A percentile compares a stretch with the other conserved stretches of the same genome.
Conservation (phyloP, 2,888 invertebrate species). For the Aporophyla lueneburgensis region DNA sequence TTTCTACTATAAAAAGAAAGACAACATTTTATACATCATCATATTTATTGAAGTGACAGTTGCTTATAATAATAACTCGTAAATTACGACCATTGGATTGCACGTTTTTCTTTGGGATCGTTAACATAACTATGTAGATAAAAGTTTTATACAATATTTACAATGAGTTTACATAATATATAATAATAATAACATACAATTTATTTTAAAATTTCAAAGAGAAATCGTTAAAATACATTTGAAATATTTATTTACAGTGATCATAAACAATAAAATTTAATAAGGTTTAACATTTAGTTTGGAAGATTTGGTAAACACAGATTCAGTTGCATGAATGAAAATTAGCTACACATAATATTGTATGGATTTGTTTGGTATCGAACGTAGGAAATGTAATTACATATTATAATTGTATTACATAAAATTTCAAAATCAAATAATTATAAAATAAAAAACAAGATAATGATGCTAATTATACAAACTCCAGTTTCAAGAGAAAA, state of each 20-base stretch:
- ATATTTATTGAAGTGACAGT: conserved; percentile 87
- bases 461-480: not conserved
- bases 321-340: conserved; percentile 28
- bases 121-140: conserved; percentile 71
- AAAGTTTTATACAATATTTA: conserved; percentile 71
- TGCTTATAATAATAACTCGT: conserved; percentile 79
- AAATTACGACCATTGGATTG: conserved; percentile 85
- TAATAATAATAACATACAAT: conserved; percentile 58
- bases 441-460: conserved; percentile 7
- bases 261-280: conserved; percentile 36
- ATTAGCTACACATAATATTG: conserved; percentile 23
- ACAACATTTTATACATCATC: conserved; percentile 75
- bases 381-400: not conserved
- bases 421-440: conserved; percentile 1
- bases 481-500: not conserved
- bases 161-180: conserved; percentile 61
- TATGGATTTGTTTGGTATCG: not conserved
- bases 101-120: conserved; percentile 88
- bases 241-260: conserved; percentile 63
- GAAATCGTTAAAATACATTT: conserved; percentile 65
- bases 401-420: not conserved
- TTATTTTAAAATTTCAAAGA: conserved; percentile 65
- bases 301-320: not conserved
- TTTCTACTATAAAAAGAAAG: conserved; percentile 58
- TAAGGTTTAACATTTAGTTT: conserved; percentile 15